Percentiles rank a stretch among this genome's conserved stretches.
These are phyloP conservation scores for Gonioctena quinquepunctata DNA, from an alignment of 1,140 invertebrate species.

Conservation along the genomic window DNA sequence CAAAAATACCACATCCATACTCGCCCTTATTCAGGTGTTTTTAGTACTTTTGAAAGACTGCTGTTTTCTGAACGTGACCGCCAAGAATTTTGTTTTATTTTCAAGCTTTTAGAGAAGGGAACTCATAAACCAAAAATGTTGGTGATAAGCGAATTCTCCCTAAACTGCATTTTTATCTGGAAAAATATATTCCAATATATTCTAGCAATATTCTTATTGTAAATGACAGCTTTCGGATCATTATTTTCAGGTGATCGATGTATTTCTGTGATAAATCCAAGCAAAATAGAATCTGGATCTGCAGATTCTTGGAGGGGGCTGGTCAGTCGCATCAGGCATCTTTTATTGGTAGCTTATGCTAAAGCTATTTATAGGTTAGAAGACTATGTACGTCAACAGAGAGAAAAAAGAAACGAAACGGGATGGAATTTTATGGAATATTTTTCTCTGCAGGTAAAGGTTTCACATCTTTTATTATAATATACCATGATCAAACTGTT, in stretches of 20 bases:
- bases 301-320: slow-evolving; percentile 88
- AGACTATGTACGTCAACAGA: slow-evolving; percentile 85
- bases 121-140: no score
- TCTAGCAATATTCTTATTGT: no score
- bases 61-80: no score
- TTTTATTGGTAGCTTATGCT: slow-evolving; percentile 87
- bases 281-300: slow-evolving; percentile 84
- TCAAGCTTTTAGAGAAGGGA: no score
- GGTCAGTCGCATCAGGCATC: slow-evolving; percentile 78
- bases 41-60: slow-evolving; percentile 19
- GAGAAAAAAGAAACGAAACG: slow-evolving; percentile 86
- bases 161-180: no score
- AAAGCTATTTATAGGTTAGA: slow-evolving; percentile 84
- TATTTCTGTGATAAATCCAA: slow-evolving; percentile 87
- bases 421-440: slow-evolving; percentile 95
- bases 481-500: no score
- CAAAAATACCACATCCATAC: no score
- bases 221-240: no score
- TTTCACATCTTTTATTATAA: no score
- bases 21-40: neutral
- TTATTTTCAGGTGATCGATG: slow-evolving; percentile 71
- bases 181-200: no score
- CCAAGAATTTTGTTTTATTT: no score
- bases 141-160: no score
- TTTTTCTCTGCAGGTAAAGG: slow-evolving; percentile 89